Conservation (phyloP, 2,797 vertebrate genomes). For the Oophaga sylvatica region DNA sequence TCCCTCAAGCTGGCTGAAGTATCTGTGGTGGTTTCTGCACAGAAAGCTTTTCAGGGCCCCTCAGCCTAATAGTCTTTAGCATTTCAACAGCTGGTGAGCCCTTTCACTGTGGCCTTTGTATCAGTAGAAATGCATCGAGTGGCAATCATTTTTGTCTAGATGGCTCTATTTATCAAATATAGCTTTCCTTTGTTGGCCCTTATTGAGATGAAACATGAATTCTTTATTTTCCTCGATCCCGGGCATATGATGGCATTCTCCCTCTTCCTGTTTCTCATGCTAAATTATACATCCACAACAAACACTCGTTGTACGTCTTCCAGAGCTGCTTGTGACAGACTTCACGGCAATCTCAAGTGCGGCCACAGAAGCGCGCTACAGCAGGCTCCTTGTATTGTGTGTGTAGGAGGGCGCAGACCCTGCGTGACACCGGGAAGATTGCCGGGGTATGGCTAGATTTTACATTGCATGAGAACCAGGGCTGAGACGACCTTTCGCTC, state of each 20-base stretch:
- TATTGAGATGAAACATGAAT: constrained; percentile 64
- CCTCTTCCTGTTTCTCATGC: constrained; percentile 61
- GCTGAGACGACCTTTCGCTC: neutral
- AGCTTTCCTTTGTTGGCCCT: constrained; percentile 59
- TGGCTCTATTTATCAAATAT: constrained; percentile 60
- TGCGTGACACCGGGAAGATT: neutral
- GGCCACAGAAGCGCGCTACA: constrained; percentile 40
- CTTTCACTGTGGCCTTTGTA: constrained; percentile 65
- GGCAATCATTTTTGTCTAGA: constrained; percentile 62
- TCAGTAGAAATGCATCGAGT: constrained; percentile 61
- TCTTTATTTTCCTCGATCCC: constrained; percentile 59
- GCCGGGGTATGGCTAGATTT: neutral
- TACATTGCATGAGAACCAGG: neutral
- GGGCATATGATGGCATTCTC: constrained; percentile 52
- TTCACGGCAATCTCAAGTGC: constrained; percentile 40
- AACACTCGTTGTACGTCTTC: constrained; percentile 43
- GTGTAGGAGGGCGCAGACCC: neutral
- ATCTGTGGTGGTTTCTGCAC: constrained; percentile 56
- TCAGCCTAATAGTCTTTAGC: constrained; percentile 58
- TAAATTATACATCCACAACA: constrained; percentile 54
- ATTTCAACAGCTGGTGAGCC: constrained; percentile 65
- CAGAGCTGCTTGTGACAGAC: constrained; percentile 55
- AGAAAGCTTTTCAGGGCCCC: constrained; percentile 64
- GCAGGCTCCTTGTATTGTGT: neutral
- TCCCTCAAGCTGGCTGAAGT: constrained; percentile 56